These are phyloP conservation scores for Anastatus disparis DNA, from an alignment of 1,140 invertebrate genomes.

Conservation along the genomic window DNA sequence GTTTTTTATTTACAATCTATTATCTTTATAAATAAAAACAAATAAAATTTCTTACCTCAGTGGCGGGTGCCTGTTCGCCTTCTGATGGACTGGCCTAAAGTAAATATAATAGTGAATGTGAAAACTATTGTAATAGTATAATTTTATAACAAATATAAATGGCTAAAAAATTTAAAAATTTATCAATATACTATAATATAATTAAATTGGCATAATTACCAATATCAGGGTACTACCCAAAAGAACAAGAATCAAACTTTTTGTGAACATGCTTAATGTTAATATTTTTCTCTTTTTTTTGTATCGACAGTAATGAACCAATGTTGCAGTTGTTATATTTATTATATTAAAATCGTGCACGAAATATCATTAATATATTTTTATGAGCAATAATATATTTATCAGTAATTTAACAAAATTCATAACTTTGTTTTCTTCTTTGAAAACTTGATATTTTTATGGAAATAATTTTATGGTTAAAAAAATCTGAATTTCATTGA, in stretches of 20 bases:
- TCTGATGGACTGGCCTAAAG: no score
- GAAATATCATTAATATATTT: not conserved
- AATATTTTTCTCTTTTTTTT: no score
- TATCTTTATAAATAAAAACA: no score
- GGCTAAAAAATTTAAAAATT: not conserved
- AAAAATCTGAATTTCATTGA: no score
- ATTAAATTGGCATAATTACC: not conserved
- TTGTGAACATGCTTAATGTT: conserved; percentile 7
- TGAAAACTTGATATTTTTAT: not conserved
- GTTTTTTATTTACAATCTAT: no score
- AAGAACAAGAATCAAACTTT: conserved; percentile 12
- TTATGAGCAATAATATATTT: no score
- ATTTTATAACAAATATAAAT: no score
- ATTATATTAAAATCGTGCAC: not conserved
- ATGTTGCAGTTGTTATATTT: not conserved
- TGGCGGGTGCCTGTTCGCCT: no score
- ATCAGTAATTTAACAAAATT: conserved; percentile 2
- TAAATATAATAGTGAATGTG: not conserved
- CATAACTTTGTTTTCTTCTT: not conserved
- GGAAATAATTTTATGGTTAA: not conserved
- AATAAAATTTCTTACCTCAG: no score
- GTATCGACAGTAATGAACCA: not conserved
- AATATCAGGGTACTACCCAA: not conserved
- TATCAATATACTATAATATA: not conserved
- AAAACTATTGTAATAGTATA: not conserved